Conservation (phyloP, 2,797 vertebrate species). For the Nannoperca australis region DNA sequence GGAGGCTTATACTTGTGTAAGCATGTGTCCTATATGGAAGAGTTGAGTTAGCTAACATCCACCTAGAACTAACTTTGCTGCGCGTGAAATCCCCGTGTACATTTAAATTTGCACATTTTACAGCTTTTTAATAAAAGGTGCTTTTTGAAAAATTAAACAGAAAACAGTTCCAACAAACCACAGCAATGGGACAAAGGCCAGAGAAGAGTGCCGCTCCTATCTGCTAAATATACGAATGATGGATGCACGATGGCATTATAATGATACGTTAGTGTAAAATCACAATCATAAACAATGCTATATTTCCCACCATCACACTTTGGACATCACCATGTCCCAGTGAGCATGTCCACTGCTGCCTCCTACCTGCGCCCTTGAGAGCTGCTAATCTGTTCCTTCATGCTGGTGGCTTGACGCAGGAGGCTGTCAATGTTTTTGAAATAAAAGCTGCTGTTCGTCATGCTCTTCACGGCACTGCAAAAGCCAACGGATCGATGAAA, state of each 20-base stretch:
- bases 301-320: not conserved
- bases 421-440: constrained; percentile 95
- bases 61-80: not conserved
- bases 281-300: not conserved
- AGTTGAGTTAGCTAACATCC: not conserved
- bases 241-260: not conserved
- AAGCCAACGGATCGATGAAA: constrained; percentile 32
- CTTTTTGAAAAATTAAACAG: not conserved
- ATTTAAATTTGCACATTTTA: not conserved
- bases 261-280: not conserved
- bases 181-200: not conserved
- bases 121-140: not conserved
- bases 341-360: constrained; percentile 44
- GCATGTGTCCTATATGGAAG: not conserved
- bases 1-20: not conserved
- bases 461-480: constrained; percentile 93
- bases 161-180: not conserved
- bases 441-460: constrained; percentile 93
- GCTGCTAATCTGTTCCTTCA: constrained; percentile 91
- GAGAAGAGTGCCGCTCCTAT: not conserved
- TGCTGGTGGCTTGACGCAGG: constrained; percentile 90
- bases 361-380: constrained; percentile 93
- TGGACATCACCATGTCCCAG: not conserved
- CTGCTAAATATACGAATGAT: not conserved
- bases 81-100: not conserved